Base-by-base conservation (phyloP, 2,888 invertebrate genomes). In the Phragmatobia fuliginosa region DNA sequence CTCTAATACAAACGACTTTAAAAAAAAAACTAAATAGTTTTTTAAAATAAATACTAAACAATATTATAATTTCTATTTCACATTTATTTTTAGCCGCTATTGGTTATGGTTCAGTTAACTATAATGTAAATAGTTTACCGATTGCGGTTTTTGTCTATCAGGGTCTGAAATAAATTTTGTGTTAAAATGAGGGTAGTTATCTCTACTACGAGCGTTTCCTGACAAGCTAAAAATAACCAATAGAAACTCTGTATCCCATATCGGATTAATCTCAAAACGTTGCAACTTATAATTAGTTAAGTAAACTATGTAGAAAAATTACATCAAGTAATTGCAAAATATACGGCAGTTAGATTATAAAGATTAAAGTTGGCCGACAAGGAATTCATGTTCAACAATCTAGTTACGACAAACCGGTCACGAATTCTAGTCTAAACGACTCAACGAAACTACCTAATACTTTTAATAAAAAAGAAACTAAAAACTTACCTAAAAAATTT, bases 401-500 rank as follows among this genome's bases (percentile, higher is more conserved):
- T 72, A 72, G 73, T 80, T 82, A 77, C 75, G 67, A 67, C 64
- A 71, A 85, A 84, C 83, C 80, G 77, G 82, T 82, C 77, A 72
- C 70, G 67, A 74, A 77, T 75, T 77, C 67, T 71, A 68, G 68
- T 75, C 73, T 77, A 73, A 76, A 28, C 25, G 56, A 56, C 74
- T 63, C 67, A 66, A 71, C 60, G 49, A 65, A 80, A 77, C 66
- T 60, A 60, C 52, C 63, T 18, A 1, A 49, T 32, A 63, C 52
- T 18, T 52, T 61, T 41, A 67, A 41, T 41, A 32, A 60, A 41
- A 58, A 62, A 70, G 70, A 73, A 68, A 69, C 38, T 61, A 33
- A 71, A 31, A 86, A 89, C 91, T 92, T 83, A 92, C 91, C 91
- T n/a, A 75, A 79, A 71, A 58, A 76, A 71, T 72, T 72, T 49